These are phyloP conservation scores for Paedocypris sp. DNA, from an alignment of 2,113 vertebrate genomes.

Conservation along the genomic window DNA sequence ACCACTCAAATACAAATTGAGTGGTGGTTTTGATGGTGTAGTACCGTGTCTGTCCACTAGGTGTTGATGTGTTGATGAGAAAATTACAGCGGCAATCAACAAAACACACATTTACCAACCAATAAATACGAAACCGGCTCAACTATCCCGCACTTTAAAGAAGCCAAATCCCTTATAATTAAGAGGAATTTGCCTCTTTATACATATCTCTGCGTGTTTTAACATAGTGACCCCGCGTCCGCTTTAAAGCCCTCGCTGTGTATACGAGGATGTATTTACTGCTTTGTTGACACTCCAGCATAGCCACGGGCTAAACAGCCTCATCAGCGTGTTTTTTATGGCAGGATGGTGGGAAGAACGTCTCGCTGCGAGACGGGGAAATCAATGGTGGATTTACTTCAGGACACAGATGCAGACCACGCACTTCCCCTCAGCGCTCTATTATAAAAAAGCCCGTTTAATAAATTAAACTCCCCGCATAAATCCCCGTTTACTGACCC, in stretches of 20 bases:
- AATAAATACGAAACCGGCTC: too few species aligned
- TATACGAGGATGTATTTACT: constrained; percentile 51
- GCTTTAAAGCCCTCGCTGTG: constrained; percentile 34
- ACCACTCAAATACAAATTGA: neutral
- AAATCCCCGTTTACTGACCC: too few species aligned
- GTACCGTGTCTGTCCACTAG: too few species aligned
- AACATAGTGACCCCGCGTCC: constrained; percentile 51
- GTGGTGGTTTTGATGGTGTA: neutral
- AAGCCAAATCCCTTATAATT: constrained; percentile 41
- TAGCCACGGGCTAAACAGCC: constrained; percentile 43
- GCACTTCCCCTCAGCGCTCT: too few species aligned
- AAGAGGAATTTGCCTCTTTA: constrained; percentile 37
- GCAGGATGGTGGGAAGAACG: constrained; percentile 26
- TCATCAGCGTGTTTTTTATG: constrained; percentile 37
- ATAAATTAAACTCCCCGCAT: too few species aligned
- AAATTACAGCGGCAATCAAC: too few species aligned
- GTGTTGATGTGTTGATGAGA: too few species aligned
- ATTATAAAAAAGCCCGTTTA: too few species aligned
- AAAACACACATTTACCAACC: too few species aligned
- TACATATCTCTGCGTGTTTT: constrained; percentile 46
- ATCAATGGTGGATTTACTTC: constrained; percentile 20
- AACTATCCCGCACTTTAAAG: constrained; percentile 52
- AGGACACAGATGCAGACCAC: neutral
- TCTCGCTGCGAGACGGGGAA: constrained; percentile 20
- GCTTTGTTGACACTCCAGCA: constrained; percentile 50